Conservation (phyloP, 1,140 invertebrate species). For the Oryctes rhinoceros region DNA sequence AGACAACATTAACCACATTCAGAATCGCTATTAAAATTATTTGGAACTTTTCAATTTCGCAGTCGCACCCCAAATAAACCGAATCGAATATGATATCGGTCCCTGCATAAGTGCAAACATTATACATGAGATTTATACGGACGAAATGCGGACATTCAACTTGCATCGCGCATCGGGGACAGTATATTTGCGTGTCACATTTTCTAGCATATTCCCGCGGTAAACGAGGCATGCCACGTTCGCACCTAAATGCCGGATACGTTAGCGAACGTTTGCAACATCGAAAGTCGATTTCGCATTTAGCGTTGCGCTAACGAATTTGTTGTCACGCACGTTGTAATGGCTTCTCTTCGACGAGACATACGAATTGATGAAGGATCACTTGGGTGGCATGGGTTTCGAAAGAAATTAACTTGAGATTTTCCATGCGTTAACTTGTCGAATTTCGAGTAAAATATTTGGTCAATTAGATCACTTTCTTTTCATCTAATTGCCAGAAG, state of each 20-base stretch:
- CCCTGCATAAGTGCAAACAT: not conserved
- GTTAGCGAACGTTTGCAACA: constrained; percentile 3
- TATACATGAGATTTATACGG: not conserved
- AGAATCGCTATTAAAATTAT: too few species aligned
- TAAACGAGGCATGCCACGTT: not conserved
- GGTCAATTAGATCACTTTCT: too few species aligned
- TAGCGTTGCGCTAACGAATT: not conserved
- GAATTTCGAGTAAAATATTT: too few species aligned
- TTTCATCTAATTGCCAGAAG: too few species aligned
- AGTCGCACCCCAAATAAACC: too few species aligned
- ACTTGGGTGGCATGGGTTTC: not conserved
- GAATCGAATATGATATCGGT: too few species aligned
- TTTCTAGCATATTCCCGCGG: not conserved
- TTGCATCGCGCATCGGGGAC: not conserved
- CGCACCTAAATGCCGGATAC: constrained; percentile 30
- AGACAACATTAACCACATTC: too few species aligned
- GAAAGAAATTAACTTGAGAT: not conserved
- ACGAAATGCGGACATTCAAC: constrained; percentile 25
- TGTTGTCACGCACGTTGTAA: not conserved
- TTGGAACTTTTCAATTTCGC: too few species aligned
- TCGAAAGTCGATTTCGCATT: constrained; percentile 6
- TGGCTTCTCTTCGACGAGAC: too few species aligned
- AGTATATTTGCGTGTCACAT: constrained; percentile 24
- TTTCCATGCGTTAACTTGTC: not conserved
- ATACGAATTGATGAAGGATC: not conserved